These are phyloP conservation scores for Cottoperca gobio DNA, from an alignment of 2,797 vertebrate genomes.

Conservation along the genomic window DNA sequence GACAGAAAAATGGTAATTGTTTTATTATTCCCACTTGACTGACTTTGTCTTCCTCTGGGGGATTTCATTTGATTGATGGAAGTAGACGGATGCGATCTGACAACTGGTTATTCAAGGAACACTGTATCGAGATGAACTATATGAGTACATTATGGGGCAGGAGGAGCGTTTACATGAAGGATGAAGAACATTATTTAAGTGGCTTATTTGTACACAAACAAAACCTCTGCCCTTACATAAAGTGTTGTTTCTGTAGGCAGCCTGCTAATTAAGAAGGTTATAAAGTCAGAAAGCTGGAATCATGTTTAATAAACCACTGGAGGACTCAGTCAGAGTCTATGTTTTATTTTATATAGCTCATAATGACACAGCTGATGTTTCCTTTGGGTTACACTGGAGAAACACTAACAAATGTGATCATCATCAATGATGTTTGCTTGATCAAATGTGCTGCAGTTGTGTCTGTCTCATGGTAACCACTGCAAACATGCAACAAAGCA, in stretches of 20 bases:
- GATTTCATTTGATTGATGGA: background rate
- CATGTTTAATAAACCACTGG: background rate
- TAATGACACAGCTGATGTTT: background rate
- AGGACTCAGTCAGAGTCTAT: background rate
- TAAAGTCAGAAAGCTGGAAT: background rate
- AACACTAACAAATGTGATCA: background rate
- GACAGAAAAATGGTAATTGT: background rate
- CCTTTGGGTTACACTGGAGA: background rate
- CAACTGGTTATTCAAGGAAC: background rate
- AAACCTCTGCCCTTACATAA: background rate
- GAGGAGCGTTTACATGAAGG: background rate
- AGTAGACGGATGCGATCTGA: background rate
- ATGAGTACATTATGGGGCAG: background rate
- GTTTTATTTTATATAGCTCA: background rate
- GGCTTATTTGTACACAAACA: background rate
- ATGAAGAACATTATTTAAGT: background rate
- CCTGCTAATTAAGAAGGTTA: background rate
- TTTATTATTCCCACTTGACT: slow-evolving; percentile 3
- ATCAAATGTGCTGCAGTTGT: background rate
- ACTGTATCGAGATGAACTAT: background rate
- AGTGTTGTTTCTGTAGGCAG: background rate
- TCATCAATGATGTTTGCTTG: background rate
- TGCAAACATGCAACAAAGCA: background rate
- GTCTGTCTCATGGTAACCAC: background rate
- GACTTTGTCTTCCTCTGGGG: background rate